Conservation (phyloP, 2,888 invertebrate species). For the Aleiodes alternator region DNA sequence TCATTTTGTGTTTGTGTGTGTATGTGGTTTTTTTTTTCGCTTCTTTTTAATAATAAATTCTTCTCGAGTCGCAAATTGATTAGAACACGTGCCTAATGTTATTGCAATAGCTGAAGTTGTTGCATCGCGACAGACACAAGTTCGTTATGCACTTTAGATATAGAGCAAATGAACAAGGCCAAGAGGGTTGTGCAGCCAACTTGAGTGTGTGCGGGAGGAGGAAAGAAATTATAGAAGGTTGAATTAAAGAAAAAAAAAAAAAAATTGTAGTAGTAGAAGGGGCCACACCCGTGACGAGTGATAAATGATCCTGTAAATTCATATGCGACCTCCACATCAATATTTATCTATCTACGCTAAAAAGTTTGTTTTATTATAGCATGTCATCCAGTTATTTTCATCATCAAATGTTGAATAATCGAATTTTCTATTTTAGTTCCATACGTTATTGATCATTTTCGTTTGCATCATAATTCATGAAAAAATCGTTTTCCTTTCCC, state of each 20-base stretch:
- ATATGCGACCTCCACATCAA: constrained; percentile 24
- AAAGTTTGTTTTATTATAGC: not conserved
- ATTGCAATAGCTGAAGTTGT: not conserved
- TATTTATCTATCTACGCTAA: constrained; percentile 19
- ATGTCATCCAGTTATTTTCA: not conserved
- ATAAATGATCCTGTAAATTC: constrained; percentile 28
- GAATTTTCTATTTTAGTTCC: not conserved
- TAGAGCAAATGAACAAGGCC: constrained; percentile 30
- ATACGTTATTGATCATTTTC: not conserved
- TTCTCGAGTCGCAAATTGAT: not conserved
- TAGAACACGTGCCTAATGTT: not conserved
- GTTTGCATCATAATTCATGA: constrained; percentile 1
- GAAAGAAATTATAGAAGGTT: constrained; percentile 1
- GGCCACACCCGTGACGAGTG: not conserved
- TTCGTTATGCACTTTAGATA: not conserved
- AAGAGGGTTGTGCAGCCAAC: not conserved
- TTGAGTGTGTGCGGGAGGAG: not conserved
- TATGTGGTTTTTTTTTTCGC: not conserved
- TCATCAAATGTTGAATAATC: not conserved
- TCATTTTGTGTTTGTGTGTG: not conserved
- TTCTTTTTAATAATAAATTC: too few relatives aligned
- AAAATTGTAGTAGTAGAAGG: not conserved
- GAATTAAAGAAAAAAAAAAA: not conserved
- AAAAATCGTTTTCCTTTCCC: not conserved
- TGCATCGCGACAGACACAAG: constrained; percentile 11